These are phyloP conservation scores for Chamaea fasciata DNA, from an alignment of 2,113 vertebrate species.

Conservation along the genomic window DNA sequence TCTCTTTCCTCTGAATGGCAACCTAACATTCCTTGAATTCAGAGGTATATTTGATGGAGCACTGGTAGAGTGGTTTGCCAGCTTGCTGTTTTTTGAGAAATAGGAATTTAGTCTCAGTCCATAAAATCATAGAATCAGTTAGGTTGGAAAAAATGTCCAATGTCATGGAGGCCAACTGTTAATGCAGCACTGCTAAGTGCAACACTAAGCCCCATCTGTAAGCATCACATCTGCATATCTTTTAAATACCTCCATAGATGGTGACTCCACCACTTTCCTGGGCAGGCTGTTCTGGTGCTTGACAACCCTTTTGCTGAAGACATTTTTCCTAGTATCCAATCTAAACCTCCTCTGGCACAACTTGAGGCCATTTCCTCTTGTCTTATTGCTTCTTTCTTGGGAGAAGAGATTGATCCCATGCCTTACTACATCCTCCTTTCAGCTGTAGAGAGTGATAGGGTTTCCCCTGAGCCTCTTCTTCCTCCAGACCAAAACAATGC, in stretches of 20 bases:
- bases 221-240: neutral
- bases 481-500: neutral
- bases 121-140: neutral
- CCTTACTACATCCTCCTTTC: neutral
- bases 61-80: neutral
- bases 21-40: neutral
- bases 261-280: neutral
- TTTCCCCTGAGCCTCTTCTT: neutral
- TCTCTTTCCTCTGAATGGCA: neutral
- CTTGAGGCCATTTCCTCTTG: neutral
- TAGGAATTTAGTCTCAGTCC: neutral
- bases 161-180: neutral
- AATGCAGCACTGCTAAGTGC: neutral
- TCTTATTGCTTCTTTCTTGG: neutral
- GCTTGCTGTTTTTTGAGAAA: neutral
- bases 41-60: rapidly evolving
- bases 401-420: neutral
- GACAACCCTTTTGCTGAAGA: neutral
- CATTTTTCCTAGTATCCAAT: neutral
- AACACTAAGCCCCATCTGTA: neutral
- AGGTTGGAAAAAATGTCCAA: neutral
- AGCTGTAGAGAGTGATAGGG: rapidly evolving
- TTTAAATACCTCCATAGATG: neutral
- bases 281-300: neutral
- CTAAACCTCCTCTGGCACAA: neutral